A percentile compares a stretch with the other conserved stretches of the same genome.
These are phyloP conservation scores for Cyprinus carpio DNA, from an alignment of 2,113 vertebrate genomes.

Conservation along the genomic window DNA sequence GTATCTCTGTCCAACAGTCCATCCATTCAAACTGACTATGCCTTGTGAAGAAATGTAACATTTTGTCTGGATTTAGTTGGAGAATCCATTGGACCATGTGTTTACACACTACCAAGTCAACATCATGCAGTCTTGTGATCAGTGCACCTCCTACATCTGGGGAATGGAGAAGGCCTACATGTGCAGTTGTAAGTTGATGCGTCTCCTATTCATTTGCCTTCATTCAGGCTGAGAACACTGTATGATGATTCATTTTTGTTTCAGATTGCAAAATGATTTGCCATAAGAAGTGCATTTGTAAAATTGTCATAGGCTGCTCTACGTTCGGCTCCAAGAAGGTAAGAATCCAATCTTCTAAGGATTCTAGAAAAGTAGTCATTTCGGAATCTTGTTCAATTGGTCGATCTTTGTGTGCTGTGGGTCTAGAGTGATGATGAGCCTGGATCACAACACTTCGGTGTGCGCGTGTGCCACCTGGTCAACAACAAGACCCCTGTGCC, in stretches of 20 bases:
- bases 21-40: not conserved
- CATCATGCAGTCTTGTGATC: constrained; percentile 95
- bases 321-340: constrained; percentile 85
- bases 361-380: not conserved
- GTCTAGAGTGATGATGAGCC: constrained; percentile 78
- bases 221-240: not conserved
- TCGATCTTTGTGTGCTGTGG: constrained; percentile 1
- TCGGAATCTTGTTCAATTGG: not conserved
- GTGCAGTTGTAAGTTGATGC: constrained; percentile 85
- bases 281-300: constrained; percentile 93
- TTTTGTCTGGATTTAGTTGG: constrained; percentile 72
- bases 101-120: constrained; percentile 92
- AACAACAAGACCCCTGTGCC: constrained; percentile 86
- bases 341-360: constrained; percentile 34
- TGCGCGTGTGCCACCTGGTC: constrained; percentile 81
- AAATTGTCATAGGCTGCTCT: constrained; percentile 83
- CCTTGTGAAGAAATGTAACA: not conserved
- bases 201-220: not conserved
- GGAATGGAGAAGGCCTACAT: constrained; percentile 96
- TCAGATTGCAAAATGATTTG: constrained; percentile 94
- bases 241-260: not conserved
- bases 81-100: constrained; percentile 86
- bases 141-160: constrained; percentile 94
- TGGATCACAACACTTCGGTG: constrained; percentile 83
- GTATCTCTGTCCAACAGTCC: constrained; percentile 56